These are phyloP conservation scores for Leptoteleia sp. DNA, from an alignment of 1,140 invertebrate genomes.

Conservation along the genomic window DNA sequence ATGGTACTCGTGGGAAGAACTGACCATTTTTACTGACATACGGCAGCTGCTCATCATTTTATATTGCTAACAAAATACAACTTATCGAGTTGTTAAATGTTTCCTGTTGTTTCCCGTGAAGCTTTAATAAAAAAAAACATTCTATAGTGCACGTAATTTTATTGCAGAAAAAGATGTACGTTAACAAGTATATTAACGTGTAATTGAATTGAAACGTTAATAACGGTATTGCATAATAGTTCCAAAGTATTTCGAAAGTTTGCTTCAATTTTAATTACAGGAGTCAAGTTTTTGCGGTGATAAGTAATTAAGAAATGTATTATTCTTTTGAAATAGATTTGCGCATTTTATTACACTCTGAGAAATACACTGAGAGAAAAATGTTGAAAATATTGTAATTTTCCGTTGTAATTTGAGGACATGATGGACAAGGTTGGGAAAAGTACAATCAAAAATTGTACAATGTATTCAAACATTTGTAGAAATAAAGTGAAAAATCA, in stretches of 20 bases:
- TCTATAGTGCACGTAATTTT: constrained; percentile 29
- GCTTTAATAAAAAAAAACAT: constrained; percentile 11
- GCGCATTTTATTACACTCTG: too few species aligned
- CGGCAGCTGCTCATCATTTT: constrained; percentile 57
- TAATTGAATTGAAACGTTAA: constrained; percentile 50
- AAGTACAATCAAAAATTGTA: too few species aligned
- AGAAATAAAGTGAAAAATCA: too few species aligned
- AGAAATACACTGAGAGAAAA: too few species aligned
- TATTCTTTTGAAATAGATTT: too few species aligned
- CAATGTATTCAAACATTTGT: too few species aligned
- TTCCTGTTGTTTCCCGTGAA: constrained; percentile 44
- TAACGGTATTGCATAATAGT: constrained; percentile 37
- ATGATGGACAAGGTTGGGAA: too few species aligned
- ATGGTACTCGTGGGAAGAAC: constrained; percentile 45
- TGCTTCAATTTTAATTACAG: constrained; percentile 4
- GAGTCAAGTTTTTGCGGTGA: too few species aligned
- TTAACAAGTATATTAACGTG: constrained; percentile 55
- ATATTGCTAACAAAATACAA: constrained; percentile 52
- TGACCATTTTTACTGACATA: constrained; percentile 34
- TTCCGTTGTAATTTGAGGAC: too few species aligned
- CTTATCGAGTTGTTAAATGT: constrained; percentile 50
- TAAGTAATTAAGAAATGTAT: too few species aligned
- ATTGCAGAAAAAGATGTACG: constrained; percentile 26
- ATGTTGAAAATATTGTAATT: too few species aligned
- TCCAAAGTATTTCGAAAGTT: constrained; percentile 11